These are phyloP conservation scores for Hypomecis atomaria DNA, from an alignment of 2,888 invertebrate species.

Conservation along the genomic window DNA sequence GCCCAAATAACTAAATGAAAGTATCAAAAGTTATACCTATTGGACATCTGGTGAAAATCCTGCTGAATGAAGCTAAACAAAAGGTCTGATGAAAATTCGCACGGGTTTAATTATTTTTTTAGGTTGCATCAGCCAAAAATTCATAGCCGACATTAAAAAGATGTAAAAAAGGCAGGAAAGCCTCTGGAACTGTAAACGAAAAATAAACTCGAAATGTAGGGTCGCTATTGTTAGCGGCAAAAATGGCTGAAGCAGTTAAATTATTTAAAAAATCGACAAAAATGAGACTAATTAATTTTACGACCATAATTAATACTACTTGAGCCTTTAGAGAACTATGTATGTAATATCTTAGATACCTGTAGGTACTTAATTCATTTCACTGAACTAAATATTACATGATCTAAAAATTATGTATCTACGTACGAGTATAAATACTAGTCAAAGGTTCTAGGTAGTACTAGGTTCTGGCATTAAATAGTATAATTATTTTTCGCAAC, in stretches of 20 bases:
- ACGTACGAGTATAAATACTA: no score
- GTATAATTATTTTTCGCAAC: no score
- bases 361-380: no score
- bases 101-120: constrained; percentile 44
- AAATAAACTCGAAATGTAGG: constrained; percentile 36
- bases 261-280: constrained; percentile 8
- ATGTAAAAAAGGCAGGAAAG: constrained; percentile 39
- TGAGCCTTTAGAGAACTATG: no score
- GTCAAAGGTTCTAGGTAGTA: no score
- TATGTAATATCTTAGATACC: no score
- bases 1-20: background rate
- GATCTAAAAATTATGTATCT: no score
- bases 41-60: constrained; percentile 28
- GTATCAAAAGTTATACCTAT: constrained; percentile 30
- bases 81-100: constrained; percentile 40
- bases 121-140: constrained; percentile 40
- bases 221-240: constrained; percentile 21
- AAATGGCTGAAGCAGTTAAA: constrained; percentile 17
- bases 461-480: no score
- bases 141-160: constrained; percentile 42
- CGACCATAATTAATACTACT: no score
- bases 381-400: no score
- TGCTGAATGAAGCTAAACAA: constrained; percentile 39
- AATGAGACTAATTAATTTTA: background rate
- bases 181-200: constrained; percentile 34